Evolutionary conservation across 2,797 vertebrate genomes (phyloP), one percentile per base, ranked within the genome.

Genomic region (Brachyrhaphis roseni): DNA sequence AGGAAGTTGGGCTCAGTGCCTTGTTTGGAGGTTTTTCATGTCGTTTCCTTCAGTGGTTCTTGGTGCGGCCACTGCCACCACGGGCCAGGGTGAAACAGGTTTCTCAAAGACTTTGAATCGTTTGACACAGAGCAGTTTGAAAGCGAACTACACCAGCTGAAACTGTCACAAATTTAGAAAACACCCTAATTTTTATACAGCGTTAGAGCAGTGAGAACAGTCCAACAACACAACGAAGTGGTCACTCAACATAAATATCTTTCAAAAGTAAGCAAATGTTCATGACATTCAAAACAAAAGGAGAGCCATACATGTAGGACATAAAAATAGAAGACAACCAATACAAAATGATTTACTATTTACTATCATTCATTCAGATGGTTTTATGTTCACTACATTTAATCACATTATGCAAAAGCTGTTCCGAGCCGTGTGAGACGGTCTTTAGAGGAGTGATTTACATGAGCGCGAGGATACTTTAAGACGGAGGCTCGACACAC

Each of bases 331-430:
- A 74, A 26, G 11, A 41, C 51, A 31, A 47, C 47, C 72, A 41
- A 53, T n/a, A 39, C 34, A 41, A 31, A 41, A 16, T 28, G 51
- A 57, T 41, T 26, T 28, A 41, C 23, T 16, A 8, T 41, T 26
- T 55, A 5, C 51, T 12, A 41, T 55, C 43, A 70, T 46, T 71
- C 68, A 71, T 71, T 71, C 0, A 59, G 76, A 77, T 82, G 86
- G 75, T 62, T 34, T 90, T 84, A 84, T 55, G 39, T 46, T 71
- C 68, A 46, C 68, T 46, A 71, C 31, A 76, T 78, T 78, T 75
- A 39, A 43, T 74, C 70, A 64, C 46, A 47, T 49, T 74, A 73
- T 53, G 55, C 49, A 43, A 78, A 53, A 43, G 74, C 77, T 83
- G 45, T 41, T 26, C 55, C 76, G 70, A 72, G 20, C n/a, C 36